Evolutionary conservation across 2,888 invertebrate genomes (phyloP), one percentile per base, ranked within the genome.

Genomic region (Geotrupes spiniger): DNA sequence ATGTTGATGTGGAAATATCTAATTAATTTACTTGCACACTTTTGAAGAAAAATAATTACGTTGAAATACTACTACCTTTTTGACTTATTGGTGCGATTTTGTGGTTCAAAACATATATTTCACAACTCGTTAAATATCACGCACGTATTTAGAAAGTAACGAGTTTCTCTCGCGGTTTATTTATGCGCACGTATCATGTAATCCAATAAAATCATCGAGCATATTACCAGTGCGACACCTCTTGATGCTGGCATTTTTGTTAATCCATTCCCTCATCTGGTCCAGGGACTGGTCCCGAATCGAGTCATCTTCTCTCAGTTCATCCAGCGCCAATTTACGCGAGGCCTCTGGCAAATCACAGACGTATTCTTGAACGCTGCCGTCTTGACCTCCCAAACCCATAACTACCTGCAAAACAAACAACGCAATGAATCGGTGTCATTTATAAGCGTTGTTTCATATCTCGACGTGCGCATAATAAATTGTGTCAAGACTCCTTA

Each of bases 201-300:
- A 31, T 31, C 2, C 3, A 31, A 11, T 11, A 4, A 12, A 37
- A 36, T n/a, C n/a, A n/a, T n/a, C n/a, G n/a, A 40, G 42, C 33
- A 21, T 6, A 70, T 70, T 63, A 84, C 84, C 85, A 54, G 87
- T 89, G 53, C 92, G 80, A 69, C 92, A 92, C 62, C 81, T 83
- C 62, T 82, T 87, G 57, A 92, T 92, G 46, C 83, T 80, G 0
- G 89, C 87, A 74, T 92, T 90, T 69, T 90, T 91, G 39, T 78
- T 75, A 54, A 92, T 88, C 82, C 91, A 92, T 58, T 90, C 85
- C 42, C 89, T 78, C 76, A 92, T 82, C 66, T 90, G 89, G 8
- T 80, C 75, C 61, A 92, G 64, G 0, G 89, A 84, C 59, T 91
- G 87, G 2, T 84, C 81, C 36, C 89, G 76, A 4, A 84, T 79